Evolutionary conservation across 1,140 invertebrate species (phyloP), one percentile per base, ranked within the genome.

Genomic region (Holotrichia oblita): DNA sequence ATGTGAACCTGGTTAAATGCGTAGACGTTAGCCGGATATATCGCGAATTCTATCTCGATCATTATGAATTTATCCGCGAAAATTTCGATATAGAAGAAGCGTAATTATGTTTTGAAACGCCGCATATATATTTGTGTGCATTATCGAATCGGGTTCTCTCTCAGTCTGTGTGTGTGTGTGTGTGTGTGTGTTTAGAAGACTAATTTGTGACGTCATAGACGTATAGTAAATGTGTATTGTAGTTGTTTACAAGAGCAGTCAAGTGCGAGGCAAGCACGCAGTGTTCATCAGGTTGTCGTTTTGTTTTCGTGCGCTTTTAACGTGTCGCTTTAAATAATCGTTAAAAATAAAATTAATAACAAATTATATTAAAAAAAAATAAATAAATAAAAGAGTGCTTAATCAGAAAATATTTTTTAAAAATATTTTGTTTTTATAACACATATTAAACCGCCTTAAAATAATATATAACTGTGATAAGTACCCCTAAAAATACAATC

Each of bases 371-470:
- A n/a, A n/a, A n/a, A n/a, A n/a, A n/a, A n/a, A n/a, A n/a, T n/a
- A n/a, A n/a, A n/a, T n/a, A n/a, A n/a, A n/a, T n/a, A n/a, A n/a
- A n/a, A n/a, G n/a, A n/a, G n/a, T n/a, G n/a, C n/a, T n/a, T n/a
- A n/a, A n/a, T n/a, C n/a, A n/a, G n/a, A n/a, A n/a, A n/a, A n/a
- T n/a, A n/a, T n/a, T n/a, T n/a, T n/a, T n/a, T n/a, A n/a, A n/a
- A n/a, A n/a, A n/a, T n/a, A n/a, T n/a, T n/a, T n/a, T n/a, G n/a
- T n/a, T n/a, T n/a, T n/a, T n/a, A n/a, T n/a, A n/a, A n/a, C n/a
- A n/a, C n/a, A n/a, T n/a, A n/a, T n/a, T n/a, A 17, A 69, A 69
- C 22, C 20, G 64, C 64, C 64, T 69, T 69, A 69, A 4, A 69
- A 22, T 10, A 69, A 34, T 34, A 22, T 14, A 3, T 7, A 64